Percentiles rank a stretch among this genome's conserved stretches.
These are phyloP conservation scores for Temnothorax rugatulus DNA, from an alignment of 2,888 invertebrate genomes.

Conservation along the genomic window DNA sequence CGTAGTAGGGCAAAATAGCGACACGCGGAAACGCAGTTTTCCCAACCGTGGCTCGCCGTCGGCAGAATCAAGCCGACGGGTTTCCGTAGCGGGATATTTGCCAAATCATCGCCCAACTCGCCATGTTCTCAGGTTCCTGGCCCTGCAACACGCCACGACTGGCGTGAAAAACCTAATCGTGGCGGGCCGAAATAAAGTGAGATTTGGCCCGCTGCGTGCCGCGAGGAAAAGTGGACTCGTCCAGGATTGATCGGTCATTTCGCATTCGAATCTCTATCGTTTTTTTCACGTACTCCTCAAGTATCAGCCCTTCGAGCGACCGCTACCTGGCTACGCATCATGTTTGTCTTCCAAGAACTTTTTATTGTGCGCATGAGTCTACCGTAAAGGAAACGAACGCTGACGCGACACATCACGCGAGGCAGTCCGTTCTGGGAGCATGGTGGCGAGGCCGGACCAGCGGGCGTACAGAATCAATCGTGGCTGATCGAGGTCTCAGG, in stretches of 20 bases:
- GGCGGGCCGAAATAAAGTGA: neutral
- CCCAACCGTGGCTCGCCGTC: neutral
- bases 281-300: neutral
- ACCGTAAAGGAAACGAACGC: conserved; percentile 11
- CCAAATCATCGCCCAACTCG: neutral
- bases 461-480: conserved; percentile 7
- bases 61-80: neutral
- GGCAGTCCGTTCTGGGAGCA: neutral
- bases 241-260: conserved; percentile 25
- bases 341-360: neutral
- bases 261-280: neutral
- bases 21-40: neutral
- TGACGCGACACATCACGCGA: conserved; percentile 1
- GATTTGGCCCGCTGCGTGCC: neutral
- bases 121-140: neutral
- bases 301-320: conserved; percentile 15
- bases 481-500: conserved; percentile 10
- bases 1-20: neutral
- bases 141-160: neutral
- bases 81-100: neutral
- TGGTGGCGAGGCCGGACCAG: neutral
- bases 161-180: neutral
- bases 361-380: conserved; percentile 52
- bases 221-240: conserved; percentile 34
- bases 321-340: neutral